Conservation (phyloP, 2,797 vertebrate species). For the Garrulus glandarius region DNA sequence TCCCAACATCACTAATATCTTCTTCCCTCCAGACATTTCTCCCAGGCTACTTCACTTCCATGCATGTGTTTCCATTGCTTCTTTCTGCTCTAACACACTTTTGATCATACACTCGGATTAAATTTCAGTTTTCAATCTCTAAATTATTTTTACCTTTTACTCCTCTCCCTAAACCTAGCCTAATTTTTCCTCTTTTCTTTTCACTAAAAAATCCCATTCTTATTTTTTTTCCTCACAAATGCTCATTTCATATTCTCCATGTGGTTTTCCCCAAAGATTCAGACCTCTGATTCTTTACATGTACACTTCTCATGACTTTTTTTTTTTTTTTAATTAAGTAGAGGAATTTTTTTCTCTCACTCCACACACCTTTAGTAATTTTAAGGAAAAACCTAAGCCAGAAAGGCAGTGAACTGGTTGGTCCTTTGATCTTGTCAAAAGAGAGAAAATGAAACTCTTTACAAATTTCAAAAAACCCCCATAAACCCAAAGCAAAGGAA, state of each 20-base stretch:
- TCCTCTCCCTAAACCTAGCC: background rate
- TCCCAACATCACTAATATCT: background rate
- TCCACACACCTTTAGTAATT: background rate
- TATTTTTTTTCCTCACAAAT: background rate
- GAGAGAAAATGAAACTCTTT: background rate
- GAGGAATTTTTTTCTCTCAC: background rate
- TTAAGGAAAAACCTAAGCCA: background rate
- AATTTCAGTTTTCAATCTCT: background rate
- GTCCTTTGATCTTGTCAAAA: background rate
- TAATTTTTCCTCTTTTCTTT: background rate
- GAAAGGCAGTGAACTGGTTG: background rate
- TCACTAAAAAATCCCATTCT: background rate
- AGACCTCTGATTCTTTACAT: background rate
- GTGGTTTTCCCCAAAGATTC: background rate
- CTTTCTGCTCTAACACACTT: background rate
- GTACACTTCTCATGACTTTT: background rate
- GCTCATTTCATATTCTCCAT: background rate
- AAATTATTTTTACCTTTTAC: background rate
- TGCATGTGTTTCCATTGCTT: background rate
- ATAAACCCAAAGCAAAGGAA: background rate
- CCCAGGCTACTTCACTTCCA: background rate
- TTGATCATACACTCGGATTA: background rate
- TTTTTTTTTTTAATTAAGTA: background rate
- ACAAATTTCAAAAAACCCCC: background rate
- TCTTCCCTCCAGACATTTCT: background rate